These are phyloP conservation scores for Nemopilema nomurai DNA, from an alignment of 30 jellyfish, hydroid and myxozoan species.

Conservation along the genomic window DNA sequence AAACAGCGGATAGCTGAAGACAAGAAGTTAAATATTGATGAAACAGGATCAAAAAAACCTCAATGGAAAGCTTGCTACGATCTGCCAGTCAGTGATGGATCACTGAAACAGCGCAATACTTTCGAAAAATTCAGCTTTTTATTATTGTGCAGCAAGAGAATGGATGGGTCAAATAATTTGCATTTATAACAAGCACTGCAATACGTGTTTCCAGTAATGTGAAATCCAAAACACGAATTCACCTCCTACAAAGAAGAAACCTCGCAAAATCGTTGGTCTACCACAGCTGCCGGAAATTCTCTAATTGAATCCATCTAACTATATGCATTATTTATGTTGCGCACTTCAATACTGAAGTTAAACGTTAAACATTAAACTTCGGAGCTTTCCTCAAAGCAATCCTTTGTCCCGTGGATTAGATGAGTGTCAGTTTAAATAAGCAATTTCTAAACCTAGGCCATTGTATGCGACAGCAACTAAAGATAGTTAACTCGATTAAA, in stretches of 20 bases:
- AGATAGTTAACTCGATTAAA: too few relatives aligned
- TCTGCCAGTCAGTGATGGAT: too few relatives aligned
- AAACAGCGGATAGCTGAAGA: too few relatives aligned
- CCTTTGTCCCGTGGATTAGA: neutral
- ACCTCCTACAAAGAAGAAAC: too few relatives aligned
- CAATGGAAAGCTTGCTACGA: too few relatives aligned
- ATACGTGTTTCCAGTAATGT: neutral
- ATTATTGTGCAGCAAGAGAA: too few relatives aligned
- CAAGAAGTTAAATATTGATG: too few relatives aligned
- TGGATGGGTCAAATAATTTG: neutral
- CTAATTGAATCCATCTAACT: neutral
- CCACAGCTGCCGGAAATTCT: neutral
- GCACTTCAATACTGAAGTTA: neutral
- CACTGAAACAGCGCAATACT: too few relatives aligned
- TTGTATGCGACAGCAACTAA: too few relatives aligned
- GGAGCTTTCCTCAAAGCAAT: neutral
- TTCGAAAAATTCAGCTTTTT: too few relatives aligned
- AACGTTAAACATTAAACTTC: neutral
- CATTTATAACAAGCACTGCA: neutral
- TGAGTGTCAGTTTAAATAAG: neutral
- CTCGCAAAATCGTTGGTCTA: neutral
- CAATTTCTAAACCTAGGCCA: too few relatives aligned
- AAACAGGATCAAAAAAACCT: too few relatives aligned
- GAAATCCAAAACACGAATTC: neutral
- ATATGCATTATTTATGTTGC: neutral